A percentile compares a stretch with the other conserved stretches of the same genome.
Conservation (phyloP, 2,797 vertebrate species). For the Micromesistius poutassou region DNA sequence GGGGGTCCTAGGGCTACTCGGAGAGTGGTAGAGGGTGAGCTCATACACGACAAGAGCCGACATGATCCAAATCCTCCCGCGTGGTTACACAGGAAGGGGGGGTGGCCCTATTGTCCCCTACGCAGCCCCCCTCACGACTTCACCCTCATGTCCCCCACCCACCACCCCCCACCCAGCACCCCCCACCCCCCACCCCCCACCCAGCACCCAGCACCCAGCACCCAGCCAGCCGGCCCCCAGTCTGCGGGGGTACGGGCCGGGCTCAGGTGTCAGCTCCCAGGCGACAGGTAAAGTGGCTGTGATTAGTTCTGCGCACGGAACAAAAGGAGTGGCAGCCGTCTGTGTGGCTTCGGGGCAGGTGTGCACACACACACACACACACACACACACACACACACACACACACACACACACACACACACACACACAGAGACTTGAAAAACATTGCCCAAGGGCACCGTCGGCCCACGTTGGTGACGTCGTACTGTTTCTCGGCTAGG, state of each 20-base stretch:
- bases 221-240: slow-evolving; percentile 31
- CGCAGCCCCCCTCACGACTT: slow-evolving; percentile 7
- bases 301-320: slow-evolving; percentile 68
- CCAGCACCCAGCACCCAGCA: slow-evolving; percentile 15
- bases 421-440: too few relatives aligned
- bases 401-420: too few relatives aligned
- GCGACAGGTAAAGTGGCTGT: slow-evolving; percentile 71
- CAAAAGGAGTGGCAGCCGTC: slow-evolving; percentile 56
- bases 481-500: too few relatives aligned
- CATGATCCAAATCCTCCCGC: slow-evolving; percentile 24
- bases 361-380: slow-evolving; percentile 41
- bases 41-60: slow-evolving; percentile 34
- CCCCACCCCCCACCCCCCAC: too few relatives aligned
- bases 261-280: slow-evolving; percentile 71
- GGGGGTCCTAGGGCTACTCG: not conserved
- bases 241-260: slow-evolving; percentile 32
- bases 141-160: slow-evolving; percentile 26
- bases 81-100: slow-evolving; percentile 20
- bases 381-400: slow-evolving; percentile 6
- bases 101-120: not conserved
- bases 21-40: slow-evolving; percentile 6
- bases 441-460: too few relatives aligned
- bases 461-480: too few relatives aligned
- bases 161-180: slow-evolving; percentile 10
- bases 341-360: slow-evolving; percentile 62